These are phyloP conservation scores for Coryphaenoides rupestris DNA, from an alignment of 2,113 vertebrate genomes.

Conservation along the genomic window DNA sequence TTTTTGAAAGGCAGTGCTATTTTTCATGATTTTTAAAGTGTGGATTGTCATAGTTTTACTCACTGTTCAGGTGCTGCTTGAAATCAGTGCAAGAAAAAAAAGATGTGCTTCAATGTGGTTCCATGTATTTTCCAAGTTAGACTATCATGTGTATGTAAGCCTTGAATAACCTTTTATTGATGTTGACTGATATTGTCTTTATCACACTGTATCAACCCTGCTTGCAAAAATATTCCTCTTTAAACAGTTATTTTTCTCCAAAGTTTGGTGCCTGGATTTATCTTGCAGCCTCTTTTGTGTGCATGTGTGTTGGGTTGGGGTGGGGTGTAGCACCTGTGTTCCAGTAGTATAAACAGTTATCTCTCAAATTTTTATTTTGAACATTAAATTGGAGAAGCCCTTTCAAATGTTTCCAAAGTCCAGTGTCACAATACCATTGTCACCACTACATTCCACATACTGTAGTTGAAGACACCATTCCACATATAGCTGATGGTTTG, in stretches of 20 bases:
- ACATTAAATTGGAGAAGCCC: constrained; percentile 55
- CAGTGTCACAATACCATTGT: constrained; percentile 76
- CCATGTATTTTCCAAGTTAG: constrained; percentile 70
- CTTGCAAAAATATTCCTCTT: constrained; percentile 68
- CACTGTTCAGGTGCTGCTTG: constrained; percentile 70
- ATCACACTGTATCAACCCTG: constrained; percentile 69
- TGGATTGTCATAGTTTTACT: constrained; percentile 67
- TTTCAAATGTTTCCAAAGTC: constrained; percentile 41
- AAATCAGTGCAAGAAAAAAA: constrained; percentile 66
- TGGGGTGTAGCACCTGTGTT: constrained; percentile 12
- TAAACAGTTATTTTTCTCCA: constrained; percentile 63
- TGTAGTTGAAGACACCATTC: constrained; percentile 73
- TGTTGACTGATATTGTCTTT: constrained; percentile 70
- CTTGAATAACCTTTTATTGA: constrained; percentile 70
- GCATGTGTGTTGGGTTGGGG: not conserved
- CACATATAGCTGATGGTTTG: constrained; percentile 67
- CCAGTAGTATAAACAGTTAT: constrained; percentile 28
- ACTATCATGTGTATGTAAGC: constrained; percentile 73
- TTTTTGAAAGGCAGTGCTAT: constrained; percentile 54
- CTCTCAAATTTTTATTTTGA: constrained; percentile 42
- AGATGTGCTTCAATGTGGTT: constrained; percentile 69
- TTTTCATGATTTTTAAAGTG: constrained; percentile 41
- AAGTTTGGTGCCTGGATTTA: constrained; percentile 62
- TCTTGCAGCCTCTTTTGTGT: constrained; percentile 45
- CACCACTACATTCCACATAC: constrained; percentile 71